These are phyloP conservation scores for Antigone vipio DNA, from an alignment of 2,113 vertebrate species.

Conservation along the genomic window DNA sequence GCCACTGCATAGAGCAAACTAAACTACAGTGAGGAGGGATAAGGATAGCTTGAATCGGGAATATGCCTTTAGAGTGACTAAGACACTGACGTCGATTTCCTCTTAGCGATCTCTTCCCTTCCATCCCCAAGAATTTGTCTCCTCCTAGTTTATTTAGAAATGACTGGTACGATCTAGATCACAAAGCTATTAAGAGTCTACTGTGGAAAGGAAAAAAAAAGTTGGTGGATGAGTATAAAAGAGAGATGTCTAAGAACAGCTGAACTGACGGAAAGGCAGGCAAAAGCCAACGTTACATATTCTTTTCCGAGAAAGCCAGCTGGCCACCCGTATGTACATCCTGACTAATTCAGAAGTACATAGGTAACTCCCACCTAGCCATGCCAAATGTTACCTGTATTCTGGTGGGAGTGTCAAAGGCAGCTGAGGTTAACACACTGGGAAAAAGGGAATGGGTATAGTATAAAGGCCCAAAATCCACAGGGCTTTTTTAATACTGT, in stretches of 20 bases:
- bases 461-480: neutral
- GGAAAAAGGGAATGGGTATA: neutral
- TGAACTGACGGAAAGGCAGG: conserved; percentile 14
- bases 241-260: neutral
- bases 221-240: neutral
- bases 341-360: neutral
- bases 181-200: neutral
- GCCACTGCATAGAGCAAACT: neutral
- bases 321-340: neutral
- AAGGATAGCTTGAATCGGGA: neutral
- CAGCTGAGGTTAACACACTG: neutral
- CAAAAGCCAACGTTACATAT: neutral
- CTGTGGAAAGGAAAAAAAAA: neutral
- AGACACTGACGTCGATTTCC: neutral
- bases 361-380: neutral
- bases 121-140: neutral
- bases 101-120: neutral
- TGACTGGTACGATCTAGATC: neutral
- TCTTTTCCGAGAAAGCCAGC: conserved; percentile 21
- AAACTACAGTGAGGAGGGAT: neutral
- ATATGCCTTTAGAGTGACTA: too few relatives aligned
- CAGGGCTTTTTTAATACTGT: neutral
- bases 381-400: neutral
- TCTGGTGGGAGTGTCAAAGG: neutral
- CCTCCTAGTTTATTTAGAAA: neutral